Evolutionary conservation across 2,113 vertebrate species (phyloP).

Genomic region (Heliornis fulica): DNA sequence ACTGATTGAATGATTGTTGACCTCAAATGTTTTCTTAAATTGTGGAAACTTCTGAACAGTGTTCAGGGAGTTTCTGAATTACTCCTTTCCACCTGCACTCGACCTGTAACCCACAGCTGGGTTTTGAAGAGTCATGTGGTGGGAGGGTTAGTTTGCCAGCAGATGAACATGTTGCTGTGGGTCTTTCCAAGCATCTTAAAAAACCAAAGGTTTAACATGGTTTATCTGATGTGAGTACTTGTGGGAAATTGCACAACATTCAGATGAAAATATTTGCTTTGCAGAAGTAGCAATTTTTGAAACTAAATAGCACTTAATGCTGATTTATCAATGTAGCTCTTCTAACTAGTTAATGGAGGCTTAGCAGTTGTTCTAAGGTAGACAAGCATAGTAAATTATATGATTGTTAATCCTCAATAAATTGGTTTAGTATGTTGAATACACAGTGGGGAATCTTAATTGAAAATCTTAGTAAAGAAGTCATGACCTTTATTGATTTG

Average conservation of each 20-base stretch:
- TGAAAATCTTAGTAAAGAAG: constrained; percentile 44
- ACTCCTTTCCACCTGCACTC: not conserved
- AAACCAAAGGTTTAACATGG: not conserved
- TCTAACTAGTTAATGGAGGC: not conserved
- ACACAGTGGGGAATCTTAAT: constrained; percentile 32
- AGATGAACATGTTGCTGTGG: not conserved
- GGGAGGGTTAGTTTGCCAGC: not conserved
- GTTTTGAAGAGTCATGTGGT: not conserved
- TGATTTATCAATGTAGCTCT: not conserved
- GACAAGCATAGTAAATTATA: not conserved
- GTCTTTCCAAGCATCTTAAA: not conserved
- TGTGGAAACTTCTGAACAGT: not conserved
- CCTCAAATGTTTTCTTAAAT: not conserved
- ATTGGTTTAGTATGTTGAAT: constrained; percentile 37
- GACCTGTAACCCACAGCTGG: not conserved
- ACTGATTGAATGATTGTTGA: not conserved
- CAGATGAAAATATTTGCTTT: constrained; percentile 24
- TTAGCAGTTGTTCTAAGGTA: not conserved
- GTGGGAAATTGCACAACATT: not conserved
- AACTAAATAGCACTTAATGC: not conserved
- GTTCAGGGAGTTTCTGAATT: not conserved
- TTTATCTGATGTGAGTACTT: not conserved
- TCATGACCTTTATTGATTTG: constrained; percentile 47
- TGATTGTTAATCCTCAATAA: constrained; percentile 19
- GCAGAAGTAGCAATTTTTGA: not conserved